phyloP scores from a whole-genome alignment of 2,888 invertebrate genomes.

The Pseudococcus jackbeardsleyi region DNA sequence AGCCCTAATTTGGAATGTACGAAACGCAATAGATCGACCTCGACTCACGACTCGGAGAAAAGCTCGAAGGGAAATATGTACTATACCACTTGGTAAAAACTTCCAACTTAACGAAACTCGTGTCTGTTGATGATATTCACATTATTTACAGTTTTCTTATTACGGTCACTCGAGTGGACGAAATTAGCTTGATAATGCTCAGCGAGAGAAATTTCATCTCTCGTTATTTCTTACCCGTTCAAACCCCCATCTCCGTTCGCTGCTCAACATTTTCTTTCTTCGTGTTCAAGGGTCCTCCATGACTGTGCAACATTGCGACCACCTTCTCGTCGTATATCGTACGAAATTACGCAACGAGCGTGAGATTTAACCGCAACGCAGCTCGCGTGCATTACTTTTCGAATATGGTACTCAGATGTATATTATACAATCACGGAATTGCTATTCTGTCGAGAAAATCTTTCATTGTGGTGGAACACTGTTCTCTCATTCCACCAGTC shows the following conservation, averaged over 20 bases:
- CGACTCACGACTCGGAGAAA: neutral
- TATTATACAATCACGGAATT: neutral
- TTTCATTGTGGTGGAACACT: neutral
- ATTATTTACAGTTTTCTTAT: conserved; percentile 56
- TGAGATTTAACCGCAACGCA: neutral
- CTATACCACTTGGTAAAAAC: conserved; percentile 20
- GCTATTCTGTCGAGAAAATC: neutral
- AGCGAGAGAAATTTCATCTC: conserved; percentile 42
- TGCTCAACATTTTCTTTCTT: neutral
- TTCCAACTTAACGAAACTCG: conserved; percentile 42
- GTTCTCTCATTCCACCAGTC: too few relatives aligned
- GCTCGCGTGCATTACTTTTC: neutral
- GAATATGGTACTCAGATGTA: neutral
- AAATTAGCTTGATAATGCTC: conserved; percentile 49
- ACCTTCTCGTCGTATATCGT: neutral
- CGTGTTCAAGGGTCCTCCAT: neutral
- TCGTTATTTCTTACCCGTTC: conserved; percentile 33
- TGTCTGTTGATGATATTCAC: conserved; percentile 54
- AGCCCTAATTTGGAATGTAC: neutral
- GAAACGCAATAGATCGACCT: neutral
- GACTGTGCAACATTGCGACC: neutral
- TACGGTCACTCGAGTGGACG: conserved; percentile 52
- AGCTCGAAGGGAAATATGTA: neutral
- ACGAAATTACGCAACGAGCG: conserved; percentile 39
- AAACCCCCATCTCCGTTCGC: neutral